Evolutionary conservation across 2,888 invertebrate species (phyloP).

Genomic region (Aspidiotus rigidus): DNA sequence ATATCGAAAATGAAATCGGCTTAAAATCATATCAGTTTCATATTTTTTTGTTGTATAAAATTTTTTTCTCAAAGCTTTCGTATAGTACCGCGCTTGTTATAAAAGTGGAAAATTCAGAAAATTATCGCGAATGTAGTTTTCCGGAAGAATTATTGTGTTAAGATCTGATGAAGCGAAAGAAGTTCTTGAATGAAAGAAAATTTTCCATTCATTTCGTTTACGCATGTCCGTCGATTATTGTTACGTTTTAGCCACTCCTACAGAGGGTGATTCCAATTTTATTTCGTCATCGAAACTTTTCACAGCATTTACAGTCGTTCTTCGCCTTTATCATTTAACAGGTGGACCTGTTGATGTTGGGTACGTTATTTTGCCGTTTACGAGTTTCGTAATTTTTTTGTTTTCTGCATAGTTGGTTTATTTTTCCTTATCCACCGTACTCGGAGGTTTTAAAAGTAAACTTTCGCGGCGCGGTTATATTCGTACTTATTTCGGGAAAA

Average conservation of each 20-base stretch:
- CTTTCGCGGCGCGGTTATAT: constrained; percentile 13
- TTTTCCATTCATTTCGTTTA: constrained; percentile 5
- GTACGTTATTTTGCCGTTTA: constrained; percentile 8
- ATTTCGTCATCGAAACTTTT: constrained; percentile 24
- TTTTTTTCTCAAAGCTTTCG: no score
- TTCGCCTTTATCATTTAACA: constrained; percentile 29
- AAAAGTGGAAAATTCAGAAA: no score
- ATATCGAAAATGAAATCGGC: no score
- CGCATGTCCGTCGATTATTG: constrained; percentile 22
- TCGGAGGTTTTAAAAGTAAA: background rate
- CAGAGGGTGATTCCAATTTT: constrained; percentile 31
- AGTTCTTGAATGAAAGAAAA: no score
- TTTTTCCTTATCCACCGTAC: constrained; percentile 9
- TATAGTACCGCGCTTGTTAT: no score
- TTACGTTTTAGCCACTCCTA: constrained; percentile 24
- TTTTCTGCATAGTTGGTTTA: constrained; percentile 19
- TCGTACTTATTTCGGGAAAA: constrained; percentile 1
- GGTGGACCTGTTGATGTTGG: constrained; percentile 32
- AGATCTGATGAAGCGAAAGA: no score
- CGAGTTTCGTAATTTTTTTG: background rate
- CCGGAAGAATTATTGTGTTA: no score
- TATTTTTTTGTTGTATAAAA: no score
- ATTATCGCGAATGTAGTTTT: no score
- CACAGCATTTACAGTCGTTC: constrained; percentile 29
- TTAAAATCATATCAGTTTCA: no score